Conservation (phyloP, 2,888 invertebrate species). For the Spialia ferax region DNA sequence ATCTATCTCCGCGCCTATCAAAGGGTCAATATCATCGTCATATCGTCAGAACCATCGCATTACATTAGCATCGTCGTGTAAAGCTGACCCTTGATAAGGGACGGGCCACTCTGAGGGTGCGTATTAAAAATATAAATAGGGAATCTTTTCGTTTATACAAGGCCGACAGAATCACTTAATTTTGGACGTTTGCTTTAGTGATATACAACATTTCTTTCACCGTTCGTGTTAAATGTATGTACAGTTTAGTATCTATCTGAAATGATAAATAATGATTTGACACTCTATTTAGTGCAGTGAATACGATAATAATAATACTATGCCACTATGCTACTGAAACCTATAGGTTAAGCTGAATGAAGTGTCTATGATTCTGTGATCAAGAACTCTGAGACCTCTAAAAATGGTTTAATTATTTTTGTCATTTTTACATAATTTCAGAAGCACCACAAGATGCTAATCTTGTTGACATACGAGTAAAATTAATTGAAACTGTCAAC, state of each 20-base stretch:
- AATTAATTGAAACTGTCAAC: no score
- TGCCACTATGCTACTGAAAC: no score
- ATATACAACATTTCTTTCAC: no score
- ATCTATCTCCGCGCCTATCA: constrained; percentile 40
- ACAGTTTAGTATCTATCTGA: background rate
- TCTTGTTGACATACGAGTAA: no score
- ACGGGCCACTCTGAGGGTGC: constrained; percentile 6
- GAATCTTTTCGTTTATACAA: constrained; percentile 14
- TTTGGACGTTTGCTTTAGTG: background rate
- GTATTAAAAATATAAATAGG: constrained; percentile 27
- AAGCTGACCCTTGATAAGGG: constrained; percentile 22
- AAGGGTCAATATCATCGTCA: constrained; percentile 20
- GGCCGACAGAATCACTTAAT: constrained; percentile 14
- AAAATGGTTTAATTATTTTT: no score
- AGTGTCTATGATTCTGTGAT: no score
- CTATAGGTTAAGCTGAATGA: no score
- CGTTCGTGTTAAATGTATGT: background rate
- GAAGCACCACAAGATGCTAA: no score
- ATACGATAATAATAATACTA: background rate
- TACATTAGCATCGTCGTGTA: constrained; percentile 24
- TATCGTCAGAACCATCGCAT: constrained; percentile 26
- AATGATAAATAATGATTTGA: background rate
- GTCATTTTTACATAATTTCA: no score
- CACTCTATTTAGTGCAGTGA: background rate
- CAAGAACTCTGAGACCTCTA: no score